Conservation (phyloP, 2,888 invertebrate genomes). For the Ochropacha duplaris region DNA sequence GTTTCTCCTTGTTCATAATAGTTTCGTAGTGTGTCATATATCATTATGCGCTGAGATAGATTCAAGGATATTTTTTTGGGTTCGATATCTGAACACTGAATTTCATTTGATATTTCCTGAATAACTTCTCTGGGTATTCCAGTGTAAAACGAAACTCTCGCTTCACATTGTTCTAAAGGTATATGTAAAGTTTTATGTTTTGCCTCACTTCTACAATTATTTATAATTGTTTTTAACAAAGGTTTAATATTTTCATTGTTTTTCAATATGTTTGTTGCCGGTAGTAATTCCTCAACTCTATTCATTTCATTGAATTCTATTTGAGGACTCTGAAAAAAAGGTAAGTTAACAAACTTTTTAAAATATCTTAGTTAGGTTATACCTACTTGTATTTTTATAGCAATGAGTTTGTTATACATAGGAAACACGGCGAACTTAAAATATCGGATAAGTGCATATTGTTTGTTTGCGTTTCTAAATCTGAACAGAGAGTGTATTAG, state of each 20-base stretch:
- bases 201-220: constrained; percentile 40
- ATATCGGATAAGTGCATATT: no score
- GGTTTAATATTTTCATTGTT: neutral
- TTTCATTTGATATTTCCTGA: constrained; percentile 13
- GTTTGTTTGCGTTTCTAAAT: no score
- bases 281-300: neutral
- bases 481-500: no score
- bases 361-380: no score
- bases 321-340: neutral
- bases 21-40: constrained; percentile 27
- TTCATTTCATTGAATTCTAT: no score
- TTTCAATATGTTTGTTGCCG: neutral
- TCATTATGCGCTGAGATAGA: constrained; percentile 24
- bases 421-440: no score
- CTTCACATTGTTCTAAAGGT: constrained; percentile 32
- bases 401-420: no score
- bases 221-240: constrained; percentile 24
- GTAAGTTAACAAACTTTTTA: no score
- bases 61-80: constrained; percentile 15
- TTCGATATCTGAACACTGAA: constrained; percentile 3
- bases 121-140: constrained; percentile 22
- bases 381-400: no score
- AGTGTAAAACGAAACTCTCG: constrained; percentile 41
- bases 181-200: constrained; percentile 20
- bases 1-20: constrained; percentile 18